Base-by-base conservation (phyloP, 2,113 vertebrate species). In the Thunnus maccoyii region DNA sequence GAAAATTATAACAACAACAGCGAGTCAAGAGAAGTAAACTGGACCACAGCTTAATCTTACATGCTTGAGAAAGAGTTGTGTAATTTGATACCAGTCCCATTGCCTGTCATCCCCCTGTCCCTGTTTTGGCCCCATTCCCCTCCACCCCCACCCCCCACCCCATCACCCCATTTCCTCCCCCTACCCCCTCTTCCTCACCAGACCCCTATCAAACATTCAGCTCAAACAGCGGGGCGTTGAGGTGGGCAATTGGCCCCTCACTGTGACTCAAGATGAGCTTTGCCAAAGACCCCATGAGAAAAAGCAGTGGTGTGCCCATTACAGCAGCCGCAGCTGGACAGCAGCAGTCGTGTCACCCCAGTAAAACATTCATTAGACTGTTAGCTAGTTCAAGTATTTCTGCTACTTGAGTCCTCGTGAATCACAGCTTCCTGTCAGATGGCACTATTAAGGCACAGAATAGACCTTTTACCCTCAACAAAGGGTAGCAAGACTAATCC, bases 261-360 rank as follows among this genome's bases (percentile, higher is more conserved):
- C 88, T 85, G 90, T 84, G 90, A 82, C 54, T 82, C 57, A 2
- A 90, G 85, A 88, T 85, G 88, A 86, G 86, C 82, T 83, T 36
- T 73, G 86, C 72, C 32, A 48, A 69, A 70, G 80, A 27, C 44
- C 63, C 56, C n/a, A 68, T 67, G 56, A 78, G 77, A 68, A 16
- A 58, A 46, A 74, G 48, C 47, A 47, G 74, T 1, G n/a, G 5
- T 17, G 55, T 46, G 32, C 20, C 75, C n/a, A 10, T 78, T 80
- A 27, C 69, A 55, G 76, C 67, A 22, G 52, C 62, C 87, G 76
- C 89, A 91, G 88, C 84, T 84, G 86, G 84, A 77, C 47, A 12
- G 52, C 83, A 64, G 82, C 60, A 61, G 66, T 50, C 69, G 18
- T 72, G 66, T 75, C 72, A 70, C 80, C 60, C 62, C 74, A 76